Evolutionary conservation across 1,140 invertebrate species (phyloP), one percentile per base, ranked within the genome.

Genomic region (Yoshiicerus persimilis): DNA sequence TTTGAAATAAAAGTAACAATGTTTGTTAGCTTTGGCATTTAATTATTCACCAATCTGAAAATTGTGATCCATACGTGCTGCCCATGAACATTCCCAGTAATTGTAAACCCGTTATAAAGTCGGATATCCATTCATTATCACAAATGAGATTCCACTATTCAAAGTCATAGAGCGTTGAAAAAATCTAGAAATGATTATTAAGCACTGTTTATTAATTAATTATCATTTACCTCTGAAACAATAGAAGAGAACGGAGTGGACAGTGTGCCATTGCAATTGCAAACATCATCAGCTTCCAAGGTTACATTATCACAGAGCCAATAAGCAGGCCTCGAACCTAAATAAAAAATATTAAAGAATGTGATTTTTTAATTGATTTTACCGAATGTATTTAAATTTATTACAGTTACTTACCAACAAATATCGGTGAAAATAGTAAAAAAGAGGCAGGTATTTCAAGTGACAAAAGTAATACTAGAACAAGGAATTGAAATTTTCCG

Each of bases 361-460:
- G n/a, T n/a, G n/a, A 38, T 38, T 38, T 20, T 4, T 56, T 4
- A n/a, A 56, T 4, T 5, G 3, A 13, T 13, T n/a, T 9, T 13
- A 38, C 16, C 4, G 16, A 56, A 56, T 9, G n/a, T 70, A 27
- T 5, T 11, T 70, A 27, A n/a, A 23, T 30, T 23, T 8, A 64
- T 25, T 25, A 39, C 13, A 11, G 9, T 39, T 39, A 39, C 27
- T 87, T 39, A 87, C 47, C 86, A 6, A 86, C 62, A 36, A 87
- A 88, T 8, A 90, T 85, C 23, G 87, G 89, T 36, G 75, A 80
- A 84, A 90, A 90, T 9, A 85, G 36, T 5, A 88, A 87, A 86
- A 90, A 88, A 3, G 89, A 84, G 23, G 89, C 75, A n/a, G 89
- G 89, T 38, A 90, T 88, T 86, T 90, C 89, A 0, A 86, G 39